Evolutionary conservation across 2,888 invertebrate species (phyloP), one percentile per base, ranked within the genome.

Genomic region (Tetragonisca angustula): DNA sequence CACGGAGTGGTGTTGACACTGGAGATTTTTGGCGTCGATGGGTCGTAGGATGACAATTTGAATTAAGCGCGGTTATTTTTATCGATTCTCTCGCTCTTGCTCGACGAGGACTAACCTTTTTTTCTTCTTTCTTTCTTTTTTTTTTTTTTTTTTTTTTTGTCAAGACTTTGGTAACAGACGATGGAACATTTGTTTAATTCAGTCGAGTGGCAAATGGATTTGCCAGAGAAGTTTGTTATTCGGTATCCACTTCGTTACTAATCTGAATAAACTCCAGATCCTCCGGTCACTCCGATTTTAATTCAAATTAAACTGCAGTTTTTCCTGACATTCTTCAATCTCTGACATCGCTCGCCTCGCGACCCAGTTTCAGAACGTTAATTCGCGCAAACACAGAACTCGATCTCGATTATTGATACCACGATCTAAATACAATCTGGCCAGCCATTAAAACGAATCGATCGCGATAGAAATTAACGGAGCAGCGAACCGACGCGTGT

Each of bases 401-500:
- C 49, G 43, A 17, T 49, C 43, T 32, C 4, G 13, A 27, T 56
- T n/a, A 24, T 43, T 11, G 9, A 6, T 19, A 52, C 36, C 74
- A 15, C 17, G 32, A 54, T 64, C 73, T 19, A 5, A 27, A 6
- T 24, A 21, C 43, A 43, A 43, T 43, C 43, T 43, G 43, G 9
- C 43, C 43, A 43, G 9, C 43, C 9, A 9, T 11, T 9, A 9
- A 43, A 43, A 61, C 61, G 52, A 21, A 9, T 71, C 59, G 32
- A 62, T n/a, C 67, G 36, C 36, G 70, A 72, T 80, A 50, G 67
- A 59, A 75, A 61, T 75, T n/a, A 56, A 62, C 24, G 64, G 27
- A 27, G 24, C 19, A 50, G 19, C 19, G 50, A 27, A 9, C 0
- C 11, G n/a, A 21, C 17, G 19, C 59, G 43, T 9, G 50, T 52